These are phyloP conservation scores for Salmo trutta DNA, from an alignment of 2,797 vertebrate genomes.

Conservation along the genomic window DNA sequence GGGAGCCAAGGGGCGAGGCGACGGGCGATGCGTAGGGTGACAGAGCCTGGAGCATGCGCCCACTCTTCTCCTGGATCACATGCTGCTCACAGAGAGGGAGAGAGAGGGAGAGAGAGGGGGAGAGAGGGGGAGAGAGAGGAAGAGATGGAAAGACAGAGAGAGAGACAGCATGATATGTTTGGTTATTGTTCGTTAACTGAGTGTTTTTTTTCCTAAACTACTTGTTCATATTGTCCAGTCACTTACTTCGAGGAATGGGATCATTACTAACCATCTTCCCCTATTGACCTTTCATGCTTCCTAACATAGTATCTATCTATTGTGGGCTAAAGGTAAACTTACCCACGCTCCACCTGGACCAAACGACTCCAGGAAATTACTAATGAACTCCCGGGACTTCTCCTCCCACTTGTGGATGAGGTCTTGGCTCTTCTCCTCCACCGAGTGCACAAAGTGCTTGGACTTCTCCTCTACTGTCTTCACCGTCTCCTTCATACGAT, in stretches of 20 bases:
- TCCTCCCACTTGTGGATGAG: constrained; percentile 99
- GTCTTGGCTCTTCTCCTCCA: constrained; percentile 98
- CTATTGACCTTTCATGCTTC: neutral
- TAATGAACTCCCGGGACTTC: constrained; percentile 95
- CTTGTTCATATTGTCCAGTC: neutral
- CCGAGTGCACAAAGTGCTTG: constrained; percentile 94
- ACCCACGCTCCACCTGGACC: constrained; percentile 96
- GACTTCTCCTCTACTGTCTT: constrained; percentile 95
- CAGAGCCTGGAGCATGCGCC: constrained; percentile 92
- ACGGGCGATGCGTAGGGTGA: constrained; percentile 80
- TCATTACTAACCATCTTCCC: neutral
- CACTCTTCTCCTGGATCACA: constrained; percentile 93
- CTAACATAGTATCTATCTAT: too few species aligned
- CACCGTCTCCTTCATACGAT: constrained; percentile 98
- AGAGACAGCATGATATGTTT: neutral
- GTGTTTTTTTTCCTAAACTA: neutral
- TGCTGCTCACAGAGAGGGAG: constrained; percentile 68
- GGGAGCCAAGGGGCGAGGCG: constrained; percentile 80
- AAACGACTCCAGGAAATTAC: constrained; percentile 96
- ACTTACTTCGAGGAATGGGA: neutral
- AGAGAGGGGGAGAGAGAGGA: neutral
- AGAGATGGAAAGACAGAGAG: neutral
- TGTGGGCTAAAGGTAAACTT: constrained; percentile 55
- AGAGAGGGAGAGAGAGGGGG: neutral
- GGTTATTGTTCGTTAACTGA: neutral